phyloP scores from a whole-genome alignment of 2,113 vertebrate species.

The Trematomus loennbergii region DNA sequence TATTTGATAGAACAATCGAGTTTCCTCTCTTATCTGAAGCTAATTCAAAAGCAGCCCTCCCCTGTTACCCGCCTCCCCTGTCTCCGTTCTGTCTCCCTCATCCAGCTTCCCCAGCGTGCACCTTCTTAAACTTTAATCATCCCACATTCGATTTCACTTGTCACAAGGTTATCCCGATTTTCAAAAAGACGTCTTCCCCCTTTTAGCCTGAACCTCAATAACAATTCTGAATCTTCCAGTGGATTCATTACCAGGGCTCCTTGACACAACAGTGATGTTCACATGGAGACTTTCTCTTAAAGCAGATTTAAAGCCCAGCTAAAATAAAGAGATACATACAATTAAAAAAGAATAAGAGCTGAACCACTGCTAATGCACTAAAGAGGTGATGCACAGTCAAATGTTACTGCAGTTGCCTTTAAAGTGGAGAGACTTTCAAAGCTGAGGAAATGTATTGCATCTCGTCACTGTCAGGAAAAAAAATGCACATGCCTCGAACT shows the following conservation, averaged over 20 bases:
- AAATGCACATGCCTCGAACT: not conserved
- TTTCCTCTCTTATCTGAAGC: conserved; percentile 45
- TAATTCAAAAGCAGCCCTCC: conserved; percentile 63
- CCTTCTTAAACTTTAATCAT: conserved; percentile 81
- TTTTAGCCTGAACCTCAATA: conserved; percentile 48
- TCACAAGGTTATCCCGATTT: conserved; percentile 69
- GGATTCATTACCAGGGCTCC: conserved; percentile 45
- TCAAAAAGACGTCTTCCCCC: conserved; percentile 51
- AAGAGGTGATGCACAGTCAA: not conserved
- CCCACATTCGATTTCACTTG: conserved; percentile 71
- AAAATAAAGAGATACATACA: conserved; percentile 10
- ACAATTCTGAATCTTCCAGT: conserved; percentile 54
- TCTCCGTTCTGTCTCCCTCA: conserved; percentile 31
- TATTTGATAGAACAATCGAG: conserved; percentile 50
- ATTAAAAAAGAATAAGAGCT: not conserved
- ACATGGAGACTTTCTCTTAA: conserved; percentile 6
- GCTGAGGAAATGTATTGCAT: not conserved
- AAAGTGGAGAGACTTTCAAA: not conserved
- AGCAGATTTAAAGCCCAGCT: conserved; percentile 15
- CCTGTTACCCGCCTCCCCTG: not conserved
- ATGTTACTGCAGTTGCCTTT: not conserved
- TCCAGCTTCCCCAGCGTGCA: conserved; percentile 50
- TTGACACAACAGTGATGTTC: conserved; percentile 44
- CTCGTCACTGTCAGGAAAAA: conserved; percentile 5
- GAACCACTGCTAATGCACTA: not conserved